A percentile compares a stretch with the other conserved stretches of the same genome.
Evolutionary conservation across 2,113 vertebrate species (phyloP).

Genomic region (Centropus bengalensis): DNA sequence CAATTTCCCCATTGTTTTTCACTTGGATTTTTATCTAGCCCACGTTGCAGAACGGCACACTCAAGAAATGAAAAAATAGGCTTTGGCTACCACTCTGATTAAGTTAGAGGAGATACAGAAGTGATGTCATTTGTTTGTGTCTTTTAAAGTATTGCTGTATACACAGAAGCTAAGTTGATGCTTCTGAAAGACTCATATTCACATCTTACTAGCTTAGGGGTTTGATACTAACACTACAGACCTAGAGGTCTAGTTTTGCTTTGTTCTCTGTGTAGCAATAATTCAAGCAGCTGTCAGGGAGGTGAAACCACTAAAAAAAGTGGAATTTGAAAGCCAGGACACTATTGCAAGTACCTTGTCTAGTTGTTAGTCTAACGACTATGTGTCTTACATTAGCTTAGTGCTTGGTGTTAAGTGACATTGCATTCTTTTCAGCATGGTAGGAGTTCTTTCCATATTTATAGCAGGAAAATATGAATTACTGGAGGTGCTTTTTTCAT

Average conservation of each 20-base stretch:
- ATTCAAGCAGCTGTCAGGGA: neutral
- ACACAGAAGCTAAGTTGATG: neutral
- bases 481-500: neutral
- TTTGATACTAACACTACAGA: neutral
- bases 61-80: neutral
- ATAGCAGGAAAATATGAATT: neutral
- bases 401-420: neutral
- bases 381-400: neutral
- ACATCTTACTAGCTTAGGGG: neutral
- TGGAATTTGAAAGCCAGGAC: neutral
- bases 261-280: neutral
- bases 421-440: neutral
- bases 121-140: neutral
- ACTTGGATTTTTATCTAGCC: neutral
- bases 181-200: neutral
- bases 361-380: neutral
- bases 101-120: neutral
- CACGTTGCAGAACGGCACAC: rapidly evolving
- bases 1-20: neutral
- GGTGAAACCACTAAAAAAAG: neutral
- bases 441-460: neutral
- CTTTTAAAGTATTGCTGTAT: neutral
- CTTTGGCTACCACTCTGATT: neutral
- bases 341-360: neutral
- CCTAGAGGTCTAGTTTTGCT: neutral